Evolutionary conservation across 2,888 invertebrate genomes (phyloP).

Genomic region (Caenorhabditis imperialis): DNA sequence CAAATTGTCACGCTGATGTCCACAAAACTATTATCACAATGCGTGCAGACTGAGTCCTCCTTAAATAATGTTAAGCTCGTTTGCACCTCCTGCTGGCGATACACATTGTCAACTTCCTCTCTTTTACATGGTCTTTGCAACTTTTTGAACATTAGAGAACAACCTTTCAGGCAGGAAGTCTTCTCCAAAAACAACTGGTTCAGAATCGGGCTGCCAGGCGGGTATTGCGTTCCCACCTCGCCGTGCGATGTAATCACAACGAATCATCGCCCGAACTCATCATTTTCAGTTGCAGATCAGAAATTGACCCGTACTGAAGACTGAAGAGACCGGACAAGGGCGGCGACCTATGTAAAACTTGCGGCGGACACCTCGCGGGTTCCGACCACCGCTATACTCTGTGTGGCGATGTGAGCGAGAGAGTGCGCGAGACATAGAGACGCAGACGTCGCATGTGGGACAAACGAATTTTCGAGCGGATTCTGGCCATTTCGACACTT

Average conservation of each 20-base stretch:
- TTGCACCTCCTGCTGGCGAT: too few species aligned
- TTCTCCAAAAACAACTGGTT: conserved; percentile 50
- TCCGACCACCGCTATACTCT: conserved; percentile 26
- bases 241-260: conserved; percentile 66
- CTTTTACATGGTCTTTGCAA: background rate
- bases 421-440: conserved; percentile 2
- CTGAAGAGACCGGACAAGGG: conserved; percentile 3
- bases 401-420: conserved; percentile 17
- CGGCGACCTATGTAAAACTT: background rate
- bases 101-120: too few species aligned
- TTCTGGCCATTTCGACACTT: too few species aligned
- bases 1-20: too few species aligned
- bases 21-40: too few species aligned
- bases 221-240: conserved; percentile 61
- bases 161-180: conserved; percentile 11
- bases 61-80: too few species aligned
- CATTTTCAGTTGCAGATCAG: conserved; percentile 68
- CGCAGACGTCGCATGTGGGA: conserved; percentile 18
- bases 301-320: conserved; percentile 68
- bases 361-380: conserved; percentile 46
- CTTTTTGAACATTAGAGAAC: conserved; percentile 3
- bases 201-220: conserved; percentile 58
- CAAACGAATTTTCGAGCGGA: background rate
- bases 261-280: conserved; percentile 65
- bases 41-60: too few species aligned